Base-by-base conservation (phyloP, 1,140 invertebrate genomes). In the Trigoniulus corallinus region DNA sequence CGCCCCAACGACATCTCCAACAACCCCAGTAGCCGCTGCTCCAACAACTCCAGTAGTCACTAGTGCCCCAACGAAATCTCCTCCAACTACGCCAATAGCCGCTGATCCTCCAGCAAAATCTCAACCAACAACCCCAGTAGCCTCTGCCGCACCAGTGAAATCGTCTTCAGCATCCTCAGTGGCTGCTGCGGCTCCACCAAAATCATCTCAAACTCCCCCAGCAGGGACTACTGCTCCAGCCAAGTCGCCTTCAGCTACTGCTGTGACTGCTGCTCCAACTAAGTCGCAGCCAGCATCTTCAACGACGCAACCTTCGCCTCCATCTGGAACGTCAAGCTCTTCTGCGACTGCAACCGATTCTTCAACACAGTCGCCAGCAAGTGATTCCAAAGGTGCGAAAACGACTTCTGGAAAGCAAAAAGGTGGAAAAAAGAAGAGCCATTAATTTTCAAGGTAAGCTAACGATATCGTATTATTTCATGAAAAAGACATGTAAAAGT, bases 141-240 rank as follows among this genome's bases (percentile, higher is more conserved):
- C 29, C 7, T 15, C 29, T 18, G 41, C 4, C 4, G 41, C 41
- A 4, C 41, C 41, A 43, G 41, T 18, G 20, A 20, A 4, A 43
- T 10, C 41, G 10, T 20, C 41, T 18, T 4, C 4, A 34, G 26
- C 49, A n/a, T 12, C 39, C 3, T 41, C 24, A 54, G 29, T 40
- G 39, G 15, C 13, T 2, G 27, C 45, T 21, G 20, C 22, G 20
- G 23, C 47, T 37, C 21, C 21, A 48, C 20, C 45, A 27, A 2
- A 18, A 37, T 18, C 43, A 45, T 13, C 37, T 3, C 13, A 40
- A 20, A 12, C 29, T 7, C 7, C 61, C 41, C 63, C 63, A 53
- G 63, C 67, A 61, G 62, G 64, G 53, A 55, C 62, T 39, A 59
- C 64, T 47, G 43, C 43, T 29, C 27, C 48, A 48, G 27, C 27